These are phyloP conservation scores for Neoarius graeffei DNA, from an alignment of 2,113 vertebrate genomes.

Conservation along the genomic window DNA sequence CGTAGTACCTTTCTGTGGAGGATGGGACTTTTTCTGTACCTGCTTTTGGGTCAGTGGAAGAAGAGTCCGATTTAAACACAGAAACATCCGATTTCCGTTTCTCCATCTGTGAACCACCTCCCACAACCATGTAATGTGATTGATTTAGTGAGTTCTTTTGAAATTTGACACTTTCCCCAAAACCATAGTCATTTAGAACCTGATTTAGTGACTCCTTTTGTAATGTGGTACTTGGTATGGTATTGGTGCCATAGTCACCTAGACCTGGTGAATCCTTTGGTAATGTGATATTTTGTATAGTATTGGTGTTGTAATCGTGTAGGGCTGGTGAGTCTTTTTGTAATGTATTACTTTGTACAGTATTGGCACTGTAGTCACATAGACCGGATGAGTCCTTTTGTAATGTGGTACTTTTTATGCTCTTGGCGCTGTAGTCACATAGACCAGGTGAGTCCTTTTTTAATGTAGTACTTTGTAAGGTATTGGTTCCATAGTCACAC, in stretches of 20 bases:
- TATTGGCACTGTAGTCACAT: background rate
- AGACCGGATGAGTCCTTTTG: background rate
- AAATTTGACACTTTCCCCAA: background rate
- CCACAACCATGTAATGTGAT: background rate
- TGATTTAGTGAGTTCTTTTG: background rate
- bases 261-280: background rate
- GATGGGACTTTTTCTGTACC: background rate
- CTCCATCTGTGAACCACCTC: conserved; percentile 7
- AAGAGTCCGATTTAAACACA: background rate
- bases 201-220: background rate
- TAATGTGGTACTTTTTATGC: background rate
- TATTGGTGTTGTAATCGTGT: background rate
- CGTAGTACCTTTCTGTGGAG: background rate
- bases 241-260: background rate
- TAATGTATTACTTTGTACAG: background rate
- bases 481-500: background rate
- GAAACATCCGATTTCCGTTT: conserved; percentile 9
- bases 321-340: background rate
- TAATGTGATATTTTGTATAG: background rate
- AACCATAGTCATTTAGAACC: background rate
- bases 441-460: background rate
- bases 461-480: background rate
- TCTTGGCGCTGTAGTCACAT: background rate
- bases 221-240: background rate
- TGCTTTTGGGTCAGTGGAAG: conserved; percentile 3